Evolutionary conservation across 2,113 vertebrate genomes (phyloP), one percentile per base, ranked within the genome.

Genomic region (Nothoprocta perdicaria): DNA sequence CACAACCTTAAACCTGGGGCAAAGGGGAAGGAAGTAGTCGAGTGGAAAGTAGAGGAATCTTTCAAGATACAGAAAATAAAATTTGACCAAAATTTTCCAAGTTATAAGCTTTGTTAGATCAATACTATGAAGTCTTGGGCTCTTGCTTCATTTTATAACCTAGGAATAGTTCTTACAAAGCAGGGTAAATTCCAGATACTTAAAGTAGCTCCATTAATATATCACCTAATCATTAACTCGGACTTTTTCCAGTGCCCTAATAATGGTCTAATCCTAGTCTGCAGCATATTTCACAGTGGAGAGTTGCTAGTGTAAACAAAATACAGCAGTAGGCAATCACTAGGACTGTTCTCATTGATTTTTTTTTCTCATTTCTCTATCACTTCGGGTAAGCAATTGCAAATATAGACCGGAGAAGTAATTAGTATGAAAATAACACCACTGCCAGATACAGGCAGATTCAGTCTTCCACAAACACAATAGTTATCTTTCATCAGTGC

Each of bases 361-460:
- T 60, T 5, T 10, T 41, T 62, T 50, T 23, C 35, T 15, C 48
- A 21, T 40, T 12, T 24, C 8, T 72, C 12, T 33, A 33, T 86
- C 67, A 81, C 41, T 81, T 72, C 66, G 26, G 52, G 18, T 79
- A 86, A 55, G 27, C 27, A 92, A 69, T 41, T 92, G 57, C 12
- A 69, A 60, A 41, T 26, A 52, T 8, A 84, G 61, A 29, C 31
- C 40, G 45, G 38, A 80, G 78, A 88, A 91, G 35, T 84, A 82
- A 94, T 84, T 57, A 83, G 23, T 24, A 80, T 50, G 31, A 93
- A 92, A 85, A 52, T 74, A 94, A 69, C 53, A 76, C 78, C 63
- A 66, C 41, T 89, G 68, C 41, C 41, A 89, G 85, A 88, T 69
- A 89, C 93, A 69, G 50, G 60, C 87, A 91, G 74, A 94, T 71